These are phyloP conservation scores for Drosophila longiperda DNA, from an alignment of 2,888 invertebrate genomes.

Conservation along the genomic window DNA sequence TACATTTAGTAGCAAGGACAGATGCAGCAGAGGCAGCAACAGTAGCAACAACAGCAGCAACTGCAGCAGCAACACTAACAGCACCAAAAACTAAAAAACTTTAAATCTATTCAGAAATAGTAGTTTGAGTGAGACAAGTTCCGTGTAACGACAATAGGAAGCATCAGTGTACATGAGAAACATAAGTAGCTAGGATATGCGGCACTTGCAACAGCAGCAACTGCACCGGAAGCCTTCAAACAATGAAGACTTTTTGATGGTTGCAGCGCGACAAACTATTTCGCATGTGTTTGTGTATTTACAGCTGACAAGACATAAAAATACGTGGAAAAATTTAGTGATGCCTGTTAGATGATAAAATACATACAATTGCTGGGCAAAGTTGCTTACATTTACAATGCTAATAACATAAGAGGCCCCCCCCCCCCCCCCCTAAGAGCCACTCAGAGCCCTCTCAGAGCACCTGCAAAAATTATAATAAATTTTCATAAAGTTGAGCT, in stretches of 20 bases:
- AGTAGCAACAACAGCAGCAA: conserved; percentile 29
- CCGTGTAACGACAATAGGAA: conserved; percentile 57
- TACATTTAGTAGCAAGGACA: conserved; percentile 55
- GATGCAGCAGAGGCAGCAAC: conserved; percentile 37
- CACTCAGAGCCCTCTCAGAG: neutral
- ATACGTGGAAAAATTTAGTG: conserved; percentile 14
- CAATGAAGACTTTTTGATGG: conserved; percentile 58
- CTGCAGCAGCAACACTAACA: conserved; percentile 7
- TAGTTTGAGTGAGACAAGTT: conserved; percentile 2
- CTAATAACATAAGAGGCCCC: conserved; percentile 20
- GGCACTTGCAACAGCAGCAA: conserved; percentile 44
- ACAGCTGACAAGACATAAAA: conserved; percentile 13
- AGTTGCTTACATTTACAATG: conserved; percentile 27
- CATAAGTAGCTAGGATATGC: conserved; percentile 67
- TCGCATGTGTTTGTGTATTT: neutral
- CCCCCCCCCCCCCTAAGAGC: neutral
- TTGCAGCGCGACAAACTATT: conserved; percentile 33
- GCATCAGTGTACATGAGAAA: conserved; percentile 52
- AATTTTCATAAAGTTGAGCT: conserved; percentile 3
- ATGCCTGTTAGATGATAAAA: conserved; percentile 12
- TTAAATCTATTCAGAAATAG: conserved; percentile 56
- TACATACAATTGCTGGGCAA: conserved; percentile 11
- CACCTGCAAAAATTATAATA: conserved; percentile 13
- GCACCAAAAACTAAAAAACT: conserved; percentile 40
- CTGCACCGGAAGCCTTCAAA: conserved; percentile 72